Percentiles rank a stretch among this genome's conserved stretches.
Evolutionary conservation across 2,888 invertebrate species (phyloP).

Genomic region (Acanthacorydalis orientalis): DNA sequence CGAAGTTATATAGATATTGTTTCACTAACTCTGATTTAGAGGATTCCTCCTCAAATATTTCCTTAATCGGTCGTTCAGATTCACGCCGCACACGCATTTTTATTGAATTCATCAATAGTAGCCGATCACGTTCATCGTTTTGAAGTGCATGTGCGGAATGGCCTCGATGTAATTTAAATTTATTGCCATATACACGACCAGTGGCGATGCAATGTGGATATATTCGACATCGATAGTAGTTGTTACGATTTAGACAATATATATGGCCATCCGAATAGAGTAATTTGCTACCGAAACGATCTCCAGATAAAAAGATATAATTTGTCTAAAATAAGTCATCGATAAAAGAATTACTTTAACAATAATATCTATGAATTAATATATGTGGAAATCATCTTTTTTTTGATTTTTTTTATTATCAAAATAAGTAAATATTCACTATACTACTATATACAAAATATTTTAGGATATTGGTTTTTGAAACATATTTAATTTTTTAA

Average conservation of each 20-base stretch:
- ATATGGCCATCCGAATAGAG: slow-evolving; percentile 3
- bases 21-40: slow-evolving; percentile 3
- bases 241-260: slow-evolving; percentile 4
- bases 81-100: not conserved
- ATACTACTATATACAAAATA: too few species aligned
- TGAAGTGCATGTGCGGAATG: slow-evolving; percentile 3
- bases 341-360: too few species aligned
- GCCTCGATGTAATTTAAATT: slow-evolving; percentile 3
- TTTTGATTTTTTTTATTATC: too few species aligned
- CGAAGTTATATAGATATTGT: not conserved
- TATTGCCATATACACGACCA: slow-evolving; percentile 2
- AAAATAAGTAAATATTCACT: too few species aligned
- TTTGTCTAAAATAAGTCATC: not conserved
- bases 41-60: slow-evolving; percentile 5
- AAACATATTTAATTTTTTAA: too few species aligned
- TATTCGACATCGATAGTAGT: slow-evolving; percentile 6
- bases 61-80: not conserved
- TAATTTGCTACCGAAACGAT: slow-evolving; percentile 4
- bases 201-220: slow-evolving; percentile 6
- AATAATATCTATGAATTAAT: too few species aligned
- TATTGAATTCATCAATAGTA: slow-evolving; percentile 1
- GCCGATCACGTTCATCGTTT: slow-evolving; percentile 1
- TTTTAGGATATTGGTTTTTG: too few species aligned
- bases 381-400: too few species aligned
- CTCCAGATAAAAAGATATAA: slow-evolving; percentile 3